phyloP scores from a whole-genome alignment of 2,888 invertebrate genomes.

The Pardosa pseudoannulata region DNA sequence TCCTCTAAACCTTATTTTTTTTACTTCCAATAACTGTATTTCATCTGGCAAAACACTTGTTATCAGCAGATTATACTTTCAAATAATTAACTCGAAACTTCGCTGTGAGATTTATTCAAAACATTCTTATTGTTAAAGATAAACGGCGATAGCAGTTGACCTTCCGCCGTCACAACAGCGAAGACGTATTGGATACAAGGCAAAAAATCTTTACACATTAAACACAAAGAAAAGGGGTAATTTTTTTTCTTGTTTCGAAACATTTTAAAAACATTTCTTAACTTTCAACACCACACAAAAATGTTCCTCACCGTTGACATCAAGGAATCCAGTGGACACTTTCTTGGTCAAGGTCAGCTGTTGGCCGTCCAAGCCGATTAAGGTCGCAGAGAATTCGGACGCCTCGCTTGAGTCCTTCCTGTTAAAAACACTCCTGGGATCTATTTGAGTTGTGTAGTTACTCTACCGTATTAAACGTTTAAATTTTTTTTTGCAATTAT shows the following conservation, averaged over 20 bases:
- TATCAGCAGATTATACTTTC: too few relatives aligned
- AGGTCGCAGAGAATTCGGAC: background rate
- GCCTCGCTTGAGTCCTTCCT: background rate
- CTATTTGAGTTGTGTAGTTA: background rate
- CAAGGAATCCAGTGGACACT: slow-evolving; percentile 23
- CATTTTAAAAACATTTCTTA: background rate
- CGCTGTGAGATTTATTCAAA: too few relatives aligned
- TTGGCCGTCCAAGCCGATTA: background rate
- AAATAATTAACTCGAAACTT: too few relatives aligned
- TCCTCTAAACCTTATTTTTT: too few relatives aligned
- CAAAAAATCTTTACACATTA: slow-evolving; percentile 26
- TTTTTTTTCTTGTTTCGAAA: slow-evolving; percentile 4
- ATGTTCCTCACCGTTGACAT: slow-evolving; percentile 28
- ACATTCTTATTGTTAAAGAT: too few relatives aligned
- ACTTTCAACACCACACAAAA: slow-evolving; percentile 21
- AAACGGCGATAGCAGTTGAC: background rate
- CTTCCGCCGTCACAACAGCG: background rate
- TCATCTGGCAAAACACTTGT: too few relatives aligned
- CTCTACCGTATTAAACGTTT: background rate
- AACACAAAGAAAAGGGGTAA: slow-evolving; percentile 2
- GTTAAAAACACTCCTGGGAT: too few relatives aligned
- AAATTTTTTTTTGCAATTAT: too few relatives aligned
- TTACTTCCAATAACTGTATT: too few relatives aligned
- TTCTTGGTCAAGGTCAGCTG: slow-evolving; percentile 11
- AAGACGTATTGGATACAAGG: slow-evolving; percentile 56